Evolutionary conservation across 2,113 vertebrate genomes (phyloP).

Genomic region (Mormyrus iriodes): DNA sequence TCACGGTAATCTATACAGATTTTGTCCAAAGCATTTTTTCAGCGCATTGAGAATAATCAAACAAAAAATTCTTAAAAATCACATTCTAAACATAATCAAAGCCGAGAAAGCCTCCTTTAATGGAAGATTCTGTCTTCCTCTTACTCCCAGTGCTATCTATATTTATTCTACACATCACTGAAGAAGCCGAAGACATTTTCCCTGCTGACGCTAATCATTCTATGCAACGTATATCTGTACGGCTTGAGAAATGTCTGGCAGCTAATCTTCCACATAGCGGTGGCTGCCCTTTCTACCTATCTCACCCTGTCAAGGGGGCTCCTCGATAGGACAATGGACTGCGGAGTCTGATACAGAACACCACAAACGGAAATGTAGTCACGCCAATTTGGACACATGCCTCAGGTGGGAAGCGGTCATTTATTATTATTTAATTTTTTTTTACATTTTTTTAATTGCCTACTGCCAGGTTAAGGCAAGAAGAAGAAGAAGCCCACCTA

Average conservation of each 20-base stretch:
- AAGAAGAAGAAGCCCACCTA: background rate
- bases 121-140: background rate
- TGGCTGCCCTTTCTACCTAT: conserved; percentile 72
- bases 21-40: background rate
- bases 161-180: conserved; percentile 77
- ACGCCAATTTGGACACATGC: background rate
- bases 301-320: conserved; percentile 76
- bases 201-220: conserved; percentile 62
- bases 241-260: conserved; percentile 83
- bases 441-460: background rate
- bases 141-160: conserved; percentile 78
- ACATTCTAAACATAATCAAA: background rate
- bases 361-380: background rate
- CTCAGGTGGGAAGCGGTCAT: background rate
- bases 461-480: background rate
- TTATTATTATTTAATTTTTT: background rate
- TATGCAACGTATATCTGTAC: conserved; percentile 78
- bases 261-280: conserved; percentile 79
- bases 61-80: background rate
- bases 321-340: conserved; percentile 69
- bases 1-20: background rate
- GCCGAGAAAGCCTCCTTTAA: background rate
- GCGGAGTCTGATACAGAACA: conserved; percentile 65
- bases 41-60: background rate
- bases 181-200: conserved; percentile 70